Base-by-base conservation (phyloP, 1,140 invertebrate genomes). In the Apis dorsata region DNA sequence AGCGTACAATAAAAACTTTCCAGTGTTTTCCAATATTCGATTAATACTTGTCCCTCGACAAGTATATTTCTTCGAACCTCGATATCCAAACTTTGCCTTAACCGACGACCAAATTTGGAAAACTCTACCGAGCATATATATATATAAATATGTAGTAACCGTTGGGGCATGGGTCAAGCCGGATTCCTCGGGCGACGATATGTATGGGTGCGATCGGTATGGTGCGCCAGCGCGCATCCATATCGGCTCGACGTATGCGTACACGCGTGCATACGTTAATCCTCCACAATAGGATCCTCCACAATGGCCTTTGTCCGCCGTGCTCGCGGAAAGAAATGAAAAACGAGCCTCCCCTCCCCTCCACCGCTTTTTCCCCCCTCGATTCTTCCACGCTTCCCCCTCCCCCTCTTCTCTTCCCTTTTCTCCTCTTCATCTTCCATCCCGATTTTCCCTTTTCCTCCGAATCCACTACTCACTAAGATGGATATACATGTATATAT, bases 281-380 rank as follows among this genome's bases (percentile, higher is more conserved):
- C 81, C 86, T 83, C 79, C 60, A 90, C 88, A 90, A 90, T 90
- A 79, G 88, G 88, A 90, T 90, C 75, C 88, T 89, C 84, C 79
- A 90, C 88, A 90, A 90, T 89, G 81, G 88, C 88, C 88, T 90
- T 90, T 90, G 88, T 90, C 88, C 88, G 86, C 76, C 74, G 78
- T 66, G 84, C 88, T 83, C 80, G 83, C 82, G 88, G 80, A 89
- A 89, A 89, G 88, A 89, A 89, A 89, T 89, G 88, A 89, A 89
- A 89, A 89, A 87, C 85, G 88, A 86, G 88, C 65, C 88, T 55
- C 81, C 65, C 82, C 79, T 74, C 59, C 53, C 55, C 44, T 34
- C 24, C 71, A 24, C 77, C 65, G 13, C 71, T 28, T 19, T 59
- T 57, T 53, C 68, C 53, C 53, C 19, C 55, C 44, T 11, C 19